Conservation (phyloP, 2,888 invertebrate genomes). For the Rugalucina vietnamica region DNA sequence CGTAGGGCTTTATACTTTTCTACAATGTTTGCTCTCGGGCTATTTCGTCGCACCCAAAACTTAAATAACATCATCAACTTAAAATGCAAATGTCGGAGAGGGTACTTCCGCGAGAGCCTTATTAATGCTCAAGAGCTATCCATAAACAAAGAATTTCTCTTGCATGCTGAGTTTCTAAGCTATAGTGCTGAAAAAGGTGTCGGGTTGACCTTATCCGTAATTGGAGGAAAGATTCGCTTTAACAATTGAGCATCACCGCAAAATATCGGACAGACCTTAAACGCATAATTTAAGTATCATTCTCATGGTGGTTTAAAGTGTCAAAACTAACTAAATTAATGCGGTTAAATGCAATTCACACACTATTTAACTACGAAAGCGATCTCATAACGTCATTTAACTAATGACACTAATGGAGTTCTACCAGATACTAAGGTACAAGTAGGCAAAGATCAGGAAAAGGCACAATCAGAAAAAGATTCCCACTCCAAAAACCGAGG, state of each 20-base stretch:
- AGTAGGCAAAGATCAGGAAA: too few species aligned
- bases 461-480: too few species aligned
- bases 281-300: constrained; percentile 3
- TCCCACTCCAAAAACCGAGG: too few species aligned
- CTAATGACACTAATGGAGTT: too few species aligned
- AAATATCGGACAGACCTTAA: constrained; percentile 7
- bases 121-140: constrained; percentile 13
- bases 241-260: constrained; percentile 5
- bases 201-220: constrained; percentile 18
- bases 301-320: not conserved
- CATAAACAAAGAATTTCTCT: constrained; percentile 24
- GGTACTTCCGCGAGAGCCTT: not conserved
- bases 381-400: too few species aligned
- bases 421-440: too few species aligned
- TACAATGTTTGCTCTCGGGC: constrained; percentile 33
- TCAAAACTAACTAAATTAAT: constrained; percentile 9
- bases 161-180: constrained; percentile 26
- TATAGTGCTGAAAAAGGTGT: constrained; percentile 35
- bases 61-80: constrained; percentile 10
- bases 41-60: not conserved
- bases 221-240: not conserved
- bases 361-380: too few species aligned
- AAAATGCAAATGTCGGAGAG: not conserved
- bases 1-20: constrained; percentile 53
- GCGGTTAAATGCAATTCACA: not conserved